Evolutionary conservation across 1,140 invertebrate species (phyloP).

Genomic region (Hyles vespertilio): DNA sequence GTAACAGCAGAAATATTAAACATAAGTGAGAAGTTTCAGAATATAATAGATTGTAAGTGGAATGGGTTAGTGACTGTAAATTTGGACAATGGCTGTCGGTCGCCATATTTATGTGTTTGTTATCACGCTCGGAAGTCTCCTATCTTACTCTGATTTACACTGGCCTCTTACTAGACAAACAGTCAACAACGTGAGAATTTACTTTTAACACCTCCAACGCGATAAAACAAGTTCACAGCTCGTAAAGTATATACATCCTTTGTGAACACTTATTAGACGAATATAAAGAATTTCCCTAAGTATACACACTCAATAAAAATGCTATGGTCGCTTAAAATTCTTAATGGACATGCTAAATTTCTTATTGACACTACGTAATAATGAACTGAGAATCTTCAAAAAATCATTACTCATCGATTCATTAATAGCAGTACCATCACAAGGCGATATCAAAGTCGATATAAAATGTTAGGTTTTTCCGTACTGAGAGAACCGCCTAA

Average conservation of each 20-base stretch:
- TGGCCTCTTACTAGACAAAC: slow-evolving; percentile 37
- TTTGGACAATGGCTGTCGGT: slow-evolving; percentile 45
- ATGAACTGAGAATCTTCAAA: not conserved
- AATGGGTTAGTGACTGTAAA: slow-evolving; percentile 41
- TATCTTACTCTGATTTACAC: slow-evolving; percentile 50
- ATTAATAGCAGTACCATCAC: not conserved
- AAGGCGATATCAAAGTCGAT: slow-evolving; percentile 15
- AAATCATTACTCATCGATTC: not conserved
- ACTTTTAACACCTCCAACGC: slow-evolving; percentile 38
- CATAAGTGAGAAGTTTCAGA: not conserved
- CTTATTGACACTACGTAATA: not conserved
- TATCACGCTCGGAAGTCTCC: slow-evolving; percentile 48
- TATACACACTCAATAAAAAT: no score
- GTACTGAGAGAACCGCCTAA: slow-evolving; percentile 45
- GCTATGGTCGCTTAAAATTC: no score
- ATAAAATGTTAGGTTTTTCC: slow-evolving; percentile 40
- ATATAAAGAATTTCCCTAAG: not conserved
- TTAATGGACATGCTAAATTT: no score
- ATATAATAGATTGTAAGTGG: slow-evolving; percentile 24
- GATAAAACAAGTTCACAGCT: slow-evolving; percentile 29
- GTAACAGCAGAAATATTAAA: no score
- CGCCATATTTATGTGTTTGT: slow-evolving; percentile 58
- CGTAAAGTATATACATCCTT: slow-evolving; percentile 18
- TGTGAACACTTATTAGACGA: slow-evolving; percentile 15
- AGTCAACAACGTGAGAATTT: slow-evolving; percentile 41